Conservation (phyloP, 2,888 invertebrate species). For the Netelia inedita region DNA sequence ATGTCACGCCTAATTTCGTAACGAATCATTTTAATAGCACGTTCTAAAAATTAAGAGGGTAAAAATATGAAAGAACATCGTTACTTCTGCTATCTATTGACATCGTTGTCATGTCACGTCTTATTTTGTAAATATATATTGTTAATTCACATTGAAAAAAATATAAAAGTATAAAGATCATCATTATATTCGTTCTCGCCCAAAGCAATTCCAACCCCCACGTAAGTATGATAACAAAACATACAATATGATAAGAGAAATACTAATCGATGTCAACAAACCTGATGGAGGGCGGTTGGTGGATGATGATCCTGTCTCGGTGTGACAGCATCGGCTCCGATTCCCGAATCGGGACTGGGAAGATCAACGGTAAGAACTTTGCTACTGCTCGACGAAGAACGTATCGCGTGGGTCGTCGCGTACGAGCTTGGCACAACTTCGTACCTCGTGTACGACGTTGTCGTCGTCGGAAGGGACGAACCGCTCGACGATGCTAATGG, state of each 20-base stretch:
- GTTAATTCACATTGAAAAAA: neutral
- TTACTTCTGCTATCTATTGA: too few relatives aligned
- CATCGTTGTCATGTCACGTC: neutral
- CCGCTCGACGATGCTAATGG: conserved; percentile 86
- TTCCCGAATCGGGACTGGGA: conserved; percentile 98
- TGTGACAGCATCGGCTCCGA: conserved; percentile 97
- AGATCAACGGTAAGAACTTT: conserved; percentile 95
- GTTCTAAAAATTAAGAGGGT: too few relatives aligned
- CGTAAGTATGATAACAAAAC: neutral
- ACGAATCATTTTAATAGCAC: too few relatives aligned
- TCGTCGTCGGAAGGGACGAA: conserved; percentile 87
- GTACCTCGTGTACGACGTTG: conserved; percentile 84
- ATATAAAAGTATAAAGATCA: neutral
- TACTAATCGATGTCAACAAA: conserved; percentile 81
- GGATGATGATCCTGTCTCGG: conserved; percentile 87
- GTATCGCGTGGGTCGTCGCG: conserved; percentile 83
- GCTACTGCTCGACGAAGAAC: conserved; percentile 83
- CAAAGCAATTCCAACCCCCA: too few relatives aligned
- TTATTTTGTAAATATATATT: too few relatives aligned
- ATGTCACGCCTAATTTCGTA: too few relatives aligned
- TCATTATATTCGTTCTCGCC: too few relatives aligned
- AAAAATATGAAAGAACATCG: too few relatives aligned
- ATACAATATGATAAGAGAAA: conserved; percentile 73
- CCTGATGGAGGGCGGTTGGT: conserved; percentile 95
- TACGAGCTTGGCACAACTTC: conserved; percentile 84